A percentile compares a stretch with the other conserved stretches of the same genome.
These are phyloP conservation scores for Lampris megalopsis DNA, from an alignment of 2,113 vertebrate genomes.

Conservation along the genomic window DNA sequence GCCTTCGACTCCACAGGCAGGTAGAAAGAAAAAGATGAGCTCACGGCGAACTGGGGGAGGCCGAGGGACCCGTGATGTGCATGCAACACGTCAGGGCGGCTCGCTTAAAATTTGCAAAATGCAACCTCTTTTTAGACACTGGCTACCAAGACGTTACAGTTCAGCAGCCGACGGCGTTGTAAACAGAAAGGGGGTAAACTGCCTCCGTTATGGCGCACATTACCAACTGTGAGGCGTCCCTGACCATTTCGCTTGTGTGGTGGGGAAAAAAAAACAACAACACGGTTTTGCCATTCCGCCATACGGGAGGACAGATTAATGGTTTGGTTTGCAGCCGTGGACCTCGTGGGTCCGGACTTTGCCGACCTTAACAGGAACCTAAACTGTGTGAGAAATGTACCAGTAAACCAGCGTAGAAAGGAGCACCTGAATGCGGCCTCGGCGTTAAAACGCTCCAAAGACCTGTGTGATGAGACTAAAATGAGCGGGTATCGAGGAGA, in stretches of 20 bases:
- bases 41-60: constrained; percentile 26
- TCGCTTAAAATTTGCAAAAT: constrained; percentile 23
- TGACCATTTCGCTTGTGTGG: constrained; percentile 15
- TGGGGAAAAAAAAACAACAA: constrained; percentile 45
- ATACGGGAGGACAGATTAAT: constrained; percentile 36
- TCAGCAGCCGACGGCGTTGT: too few relatives aligned
- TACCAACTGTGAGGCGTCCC: too few relatives aligned
- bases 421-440: constrained; percentile 62
- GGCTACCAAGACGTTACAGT: too few relatives aligned
- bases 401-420: constrained; percentile 42
- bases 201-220: too few relatives aligned
- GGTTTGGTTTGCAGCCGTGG: constrained; percentile 38
- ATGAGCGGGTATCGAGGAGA: too few relatives aligned
- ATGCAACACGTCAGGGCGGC: constrained; percentile 47
- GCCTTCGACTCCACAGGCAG: constrained; percentile 28
- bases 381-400: constrained; percentile 53
- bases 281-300: constrained; percentile 43
- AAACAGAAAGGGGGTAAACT: too few relatives aligned
- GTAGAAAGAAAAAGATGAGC: constrained; percentile 33
- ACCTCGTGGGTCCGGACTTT: constrained; percentile 2
- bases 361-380: constrained; percentile 60
- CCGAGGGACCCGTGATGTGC: constrained; percentile 35
- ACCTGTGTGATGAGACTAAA: too few relatives aligned
- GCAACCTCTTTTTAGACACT: too few relatives aligned
- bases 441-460: too few relatives aligned